phyloP scores from a whole-genome alignment of 2,888 invertebrate species.

The Thalpophila matura region DNA sequence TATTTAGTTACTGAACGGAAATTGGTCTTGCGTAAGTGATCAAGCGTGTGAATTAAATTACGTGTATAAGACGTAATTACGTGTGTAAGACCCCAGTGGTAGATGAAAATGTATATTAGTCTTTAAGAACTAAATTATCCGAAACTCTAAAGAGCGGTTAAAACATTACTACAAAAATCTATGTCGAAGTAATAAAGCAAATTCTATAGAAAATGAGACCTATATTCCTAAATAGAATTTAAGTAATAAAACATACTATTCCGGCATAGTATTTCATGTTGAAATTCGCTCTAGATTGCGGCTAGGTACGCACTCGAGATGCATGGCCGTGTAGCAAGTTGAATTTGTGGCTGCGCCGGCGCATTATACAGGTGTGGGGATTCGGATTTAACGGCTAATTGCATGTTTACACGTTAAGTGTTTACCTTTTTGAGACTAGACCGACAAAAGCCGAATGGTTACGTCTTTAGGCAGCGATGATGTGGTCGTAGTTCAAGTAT shows the following conservation, averaged over 20 bases:
- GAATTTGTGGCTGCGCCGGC: conserved; percentile 58
- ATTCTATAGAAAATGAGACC: conserved; percentile 27
- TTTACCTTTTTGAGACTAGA: conserved; percentile 14
- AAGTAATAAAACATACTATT: conserved; percentile 59
- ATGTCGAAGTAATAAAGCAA: conserved; percentile 28
- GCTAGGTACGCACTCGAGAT: conserved; percentile 53
- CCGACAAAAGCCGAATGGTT: neutral
- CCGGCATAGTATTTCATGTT: conserved; percentile 63
- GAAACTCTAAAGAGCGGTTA: neutral
- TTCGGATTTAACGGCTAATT: conserved; percentile 39
- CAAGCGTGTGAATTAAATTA: neutral
- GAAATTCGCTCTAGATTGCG: conserved; percentile 62
- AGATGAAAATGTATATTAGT: neutral
- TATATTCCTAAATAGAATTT: conserved; percentile 53
- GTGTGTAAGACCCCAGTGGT: neutral
- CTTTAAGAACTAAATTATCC: neutral
- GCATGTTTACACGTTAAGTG: conserved; percentile 24
- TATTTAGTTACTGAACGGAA: conserved; percentile 29
- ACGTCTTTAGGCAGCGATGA: neutral
- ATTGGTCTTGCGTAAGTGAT: conserved; percentile 3
- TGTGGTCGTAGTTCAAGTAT: neutral
- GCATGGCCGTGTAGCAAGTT: conserved; percentile 62
- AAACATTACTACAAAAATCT: conserved; percentile 24
- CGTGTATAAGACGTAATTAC: neutral
- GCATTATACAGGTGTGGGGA: conserved; percentile 29